Conservation (phyloP, 2,888 invertebrate species). For the Lasiommata megera region DNA sequence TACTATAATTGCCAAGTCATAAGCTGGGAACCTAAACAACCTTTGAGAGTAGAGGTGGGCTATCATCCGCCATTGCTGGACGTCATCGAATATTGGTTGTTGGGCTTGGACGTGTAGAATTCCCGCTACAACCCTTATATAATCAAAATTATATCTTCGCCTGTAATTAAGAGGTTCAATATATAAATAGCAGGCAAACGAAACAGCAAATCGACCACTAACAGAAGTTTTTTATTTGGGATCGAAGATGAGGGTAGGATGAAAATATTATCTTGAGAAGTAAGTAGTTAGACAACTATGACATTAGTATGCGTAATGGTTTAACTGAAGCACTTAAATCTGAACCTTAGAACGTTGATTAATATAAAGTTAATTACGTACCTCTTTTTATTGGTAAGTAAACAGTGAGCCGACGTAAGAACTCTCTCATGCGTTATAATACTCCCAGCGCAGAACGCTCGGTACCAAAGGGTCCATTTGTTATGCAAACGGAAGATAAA, state of each 20-base stretch:
- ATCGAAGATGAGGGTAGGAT: too few relatives aligned
- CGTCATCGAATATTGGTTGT: constrained; percentile 21
- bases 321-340: too few relatives aligned
- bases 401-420: constrained; percentile 56
- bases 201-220: too few relatives aligned
- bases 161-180: constrained; percentile 31
- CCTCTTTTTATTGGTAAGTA: constrained; percentile 58
- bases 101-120: constrained; percentile 38
- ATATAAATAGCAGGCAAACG: too few relatives aligned
- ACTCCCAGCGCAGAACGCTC: constrained; percentile 58
- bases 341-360: too few relatives aligned
- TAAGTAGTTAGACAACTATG: too few relatives aligned
- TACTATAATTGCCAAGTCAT: constrained; percentile 53
- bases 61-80: constrained; percentile 53
- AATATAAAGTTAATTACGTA: constrained; percentile 30
- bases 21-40: constrained; percentile 53
- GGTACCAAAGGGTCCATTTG: constrained; percentile 32
- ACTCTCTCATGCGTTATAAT: constrained; percentile 48
- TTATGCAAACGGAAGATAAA: constrained; percentile 41
- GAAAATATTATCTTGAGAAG: too few relatives aligned
- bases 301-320: too few relatives aligned
- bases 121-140: constrained; percentile 45
- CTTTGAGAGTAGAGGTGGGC: constrained; percentile 48
- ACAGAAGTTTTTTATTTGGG: too few relatives aligned
- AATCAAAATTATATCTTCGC: constrained; percentile 30